phyloP scores from a whole-genome alignment of 1,140 invertebrate species.

The Bradynema listronoti region DNA sequence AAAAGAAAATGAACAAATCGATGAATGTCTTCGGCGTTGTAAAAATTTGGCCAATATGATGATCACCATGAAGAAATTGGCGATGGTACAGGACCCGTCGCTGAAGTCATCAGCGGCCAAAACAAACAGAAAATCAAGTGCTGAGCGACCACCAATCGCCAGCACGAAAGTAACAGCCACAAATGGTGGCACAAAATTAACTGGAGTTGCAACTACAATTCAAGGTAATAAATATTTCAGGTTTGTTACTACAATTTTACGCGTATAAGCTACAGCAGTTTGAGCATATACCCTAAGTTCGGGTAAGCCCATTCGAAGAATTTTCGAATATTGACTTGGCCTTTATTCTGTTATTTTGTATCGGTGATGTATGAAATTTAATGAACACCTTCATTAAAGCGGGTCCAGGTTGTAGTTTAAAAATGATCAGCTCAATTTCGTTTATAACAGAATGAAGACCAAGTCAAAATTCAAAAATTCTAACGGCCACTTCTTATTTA shows the following conservation, averaged over 20 bases:
- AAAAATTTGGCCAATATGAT: constrained; percentile 50
- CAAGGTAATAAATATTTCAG: constrained; percentile 6
- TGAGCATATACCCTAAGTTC: background rate
- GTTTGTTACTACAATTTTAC: too few species aligned
- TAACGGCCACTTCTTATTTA: too few species aligned
- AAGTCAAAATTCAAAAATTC: too few species aligned
- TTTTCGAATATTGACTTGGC: background rate
- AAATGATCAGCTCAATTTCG: too few species aligned
- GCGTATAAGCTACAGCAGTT: too few species aligned
- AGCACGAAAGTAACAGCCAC: background rate
- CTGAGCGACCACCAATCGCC: too few species aligned
- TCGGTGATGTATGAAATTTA: background rate
- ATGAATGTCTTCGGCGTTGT: constrained; percentile 45
- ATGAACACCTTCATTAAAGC: background rate
- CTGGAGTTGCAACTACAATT: constrained; percentile 9
- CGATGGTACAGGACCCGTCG: constrained; percentile 28
- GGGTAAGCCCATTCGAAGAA: background rate
- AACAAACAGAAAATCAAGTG: too few species aligned
- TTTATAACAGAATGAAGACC: too few species aligned
- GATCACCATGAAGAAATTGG: constrained; percentile 56
- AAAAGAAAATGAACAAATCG: constrained; percentile 37
- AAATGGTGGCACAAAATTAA: background rate
- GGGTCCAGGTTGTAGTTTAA: too few species aligned
- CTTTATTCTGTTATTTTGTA: background rate
- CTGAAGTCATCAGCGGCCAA: too few species aligned